Conservation (phyloP, 2,113 vertebrate genomes). For the Tretioscincus oriximinensis region DNA sequence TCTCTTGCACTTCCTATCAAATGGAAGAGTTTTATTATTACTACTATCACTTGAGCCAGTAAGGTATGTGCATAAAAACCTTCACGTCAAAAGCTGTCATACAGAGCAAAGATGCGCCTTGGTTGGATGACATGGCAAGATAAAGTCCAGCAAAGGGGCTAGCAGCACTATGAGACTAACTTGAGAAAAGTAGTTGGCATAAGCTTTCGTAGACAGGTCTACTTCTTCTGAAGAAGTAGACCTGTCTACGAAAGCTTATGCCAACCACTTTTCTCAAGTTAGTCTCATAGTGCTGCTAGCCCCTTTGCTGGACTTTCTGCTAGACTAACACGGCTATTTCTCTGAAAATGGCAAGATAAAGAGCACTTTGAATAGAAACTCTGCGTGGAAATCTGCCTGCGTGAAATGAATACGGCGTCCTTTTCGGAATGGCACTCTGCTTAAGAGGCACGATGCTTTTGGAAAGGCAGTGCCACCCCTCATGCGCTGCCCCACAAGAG, state of each 20-base stretch:
- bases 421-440: constrained; percentile 46
- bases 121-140: constrained; percentile 53
- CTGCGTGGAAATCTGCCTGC: neutral
- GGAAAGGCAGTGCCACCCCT: constrained; percentile 32
- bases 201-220: too few species aligned
- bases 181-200: too few species aligned
- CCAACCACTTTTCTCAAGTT: too few species aligned
- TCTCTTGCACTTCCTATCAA: constrained; percentile 32
- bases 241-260: too few species aligned
- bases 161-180: too few species aligned
- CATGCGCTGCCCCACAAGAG: constrained; percentile 36
- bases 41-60: constrained; percentile 57
- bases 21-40: constrained; percentile 48
- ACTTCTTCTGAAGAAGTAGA: too few species aligned
- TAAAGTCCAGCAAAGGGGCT: too few species aligned
- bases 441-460: constrained; percentile 24
- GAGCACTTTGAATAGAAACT: constrained; percentile 52
- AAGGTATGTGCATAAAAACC: constrained; percentile 60
- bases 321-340: too few species aligned
- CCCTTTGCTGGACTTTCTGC: too few species aligned
- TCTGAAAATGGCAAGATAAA: constrained; percentile 20
- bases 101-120: constrained; percentile 47
- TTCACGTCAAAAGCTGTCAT: constrained; percentile 51
- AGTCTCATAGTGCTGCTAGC: too few species aligned
- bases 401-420: constrained; percentile 45